phyloP scores from a whole-genome alignment of 2,797 vertebrate genomes.

The Neomorphus geoffroyi region DNA sequence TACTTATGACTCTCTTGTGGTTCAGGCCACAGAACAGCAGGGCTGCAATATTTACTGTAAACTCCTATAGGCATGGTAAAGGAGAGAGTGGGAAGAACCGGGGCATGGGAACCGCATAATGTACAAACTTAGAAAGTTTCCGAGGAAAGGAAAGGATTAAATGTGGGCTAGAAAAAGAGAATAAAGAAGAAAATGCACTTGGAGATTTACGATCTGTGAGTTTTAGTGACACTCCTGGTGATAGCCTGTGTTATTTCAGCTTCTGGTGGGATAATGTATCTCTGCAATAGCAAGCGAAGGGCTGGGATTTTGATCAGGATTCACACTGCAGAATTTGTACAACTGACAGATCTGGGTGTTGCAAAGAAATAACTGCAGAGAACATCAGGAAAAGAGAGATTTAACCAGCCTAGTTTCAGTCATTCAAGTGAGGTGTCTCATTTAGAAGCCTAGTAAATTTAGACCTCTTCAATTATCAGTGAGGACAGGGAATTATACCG shows the following conservation, averaged over 20 bases:
- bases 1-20: background rate
- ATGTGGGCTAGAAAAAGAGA: background rate
- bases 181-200: background rate
- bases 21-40: background rate
- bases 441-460: background rate
- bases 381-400: background rate
- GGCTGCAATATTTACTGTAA: background rate
- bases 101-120: background rate
- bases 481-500: background rate
- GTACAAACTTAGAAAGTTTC: background rate
- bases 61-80: background rate
- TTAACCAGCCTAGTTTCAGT: background rate
- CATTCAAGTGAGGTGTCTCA: background rate
- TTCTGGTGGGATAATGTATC: background rate
- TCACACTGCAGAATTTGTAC: background rate
- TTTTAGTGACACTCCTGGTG: background rate
- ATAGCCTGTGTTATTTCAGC: background rate
- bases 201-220: background rate
- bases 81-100: background rate
- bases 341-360: background rate
- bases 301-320: background rate
- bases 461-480: background rate
- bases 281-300: background rate
- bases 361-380: background rate
- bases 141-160: background rate